Percentiles rank a stretch among this genome's conserved stretches.
These are phyloP conservation scores for Heterotis niloticus DNA, from an alignment of 2,113 vertebrate genomes.

Conservation along the genomic window DNA sequence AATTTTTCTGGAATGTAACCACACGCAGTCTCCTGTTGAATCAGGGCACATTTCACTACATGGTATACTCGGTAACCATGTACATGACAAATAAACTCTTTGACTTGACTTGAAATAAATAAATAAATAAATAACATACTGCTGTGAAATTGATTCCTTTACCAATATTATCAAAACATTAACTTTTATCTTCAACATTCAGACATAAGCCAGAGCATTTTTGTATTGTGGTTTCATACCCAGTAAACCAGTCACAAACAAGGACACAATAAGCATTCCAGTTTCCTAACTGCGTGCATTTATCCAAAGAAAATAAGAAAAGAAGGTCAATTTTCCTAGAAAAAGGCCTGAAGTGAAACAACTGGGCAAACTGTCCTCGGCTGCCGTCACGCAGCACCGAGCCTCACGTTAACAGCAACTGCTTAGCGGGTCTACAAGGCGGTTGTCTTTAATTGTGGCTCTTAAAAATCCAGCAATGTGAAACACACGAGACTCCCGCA, in stretches of 20 bases:
- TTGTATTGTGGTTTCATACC: neutral
- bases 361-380: neutral
- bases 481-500: too few species aligned
- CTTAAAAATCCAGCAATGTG: slow-evolving; percentile 9
- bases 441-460: neutral
- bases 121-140: too few species aligned
- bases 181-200: too few species aligned
- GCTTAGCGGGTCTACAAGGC: neutral
- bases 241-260: neutral
- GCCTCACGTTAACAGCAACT: neutral
- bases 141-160: too few species aligned
- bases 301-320: neutral
- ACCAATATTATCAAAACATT: too few species aligned
- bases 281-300: neutral
- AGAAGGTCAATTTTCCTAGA: neutral
- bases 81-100: too few species aligned
- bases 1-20: too few species aligned
- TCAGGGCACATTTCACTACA: too few species aligned
- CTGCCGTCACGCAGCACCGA: neutral
- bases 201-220: neutral
- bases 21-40: too few species aligned
- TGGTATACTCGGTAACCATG: too few species aligned
- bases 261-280: neutral
- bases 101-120: too few species aligned
- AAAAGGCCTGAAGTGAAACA: neutral